Evolutionary conservation across 1,140 invertebrate species (phyloP).

Genomic region (Trichonephila clavata): DNA sequence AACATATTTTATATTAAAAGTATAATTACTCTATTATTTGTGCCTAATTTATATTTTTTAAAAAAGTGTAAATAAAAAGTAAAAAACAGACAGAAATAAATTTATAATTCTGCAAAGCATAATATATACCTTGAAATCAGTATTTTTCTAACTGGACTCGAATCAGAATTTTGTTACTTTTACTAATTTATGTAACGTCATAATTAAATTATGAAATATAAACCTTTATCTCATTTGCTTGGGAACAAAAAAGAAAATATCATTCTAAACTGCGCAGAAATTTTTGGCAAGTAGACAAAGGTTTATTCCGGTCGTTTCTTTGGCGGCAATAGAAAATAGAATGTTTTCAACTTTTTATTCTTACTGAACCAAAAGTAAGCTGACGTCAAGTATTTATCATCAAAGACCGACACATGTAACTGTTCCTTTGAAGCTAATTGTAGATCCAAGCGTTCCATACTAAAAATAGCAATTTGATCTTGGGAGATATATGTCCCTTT

Average conservation of each 20-base stretch:
- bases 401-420: constrained; percentile 5
- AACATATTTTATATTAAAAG: too few relatives aligned
- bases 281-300: constrained; percentile 54
- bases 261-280: not conserved
- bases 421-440: constrained; percentile 29
- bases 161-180: too few relatives aligned
- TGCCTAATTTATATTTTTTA: too few relatives aligned
- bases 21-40: too few relatives aligned
- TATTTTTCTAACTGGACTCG: too few relatives aligned
- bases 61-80: too few relatives aligned
- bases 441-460: not conserved
- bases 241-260: constrained; percentile 7
- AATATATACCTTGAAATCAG: too few relatives aligned
- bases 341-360: constrained; percentile 39
- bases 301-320: constrained; percentile 55
- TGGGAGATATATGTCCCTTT: not conserved
- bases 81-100: too few relatives aligned
- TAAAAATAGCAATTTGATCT: constrained; percentile 14
- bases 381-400: constrained; percentile 55
- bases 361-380: constrained; percentile 38
- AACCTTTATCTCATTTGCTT: constrained; percentile 27
- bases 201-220: constrained; percentile 30
- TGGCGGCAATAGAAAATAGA: constrained; percentile 49
- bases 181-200: too few relatives aligned
- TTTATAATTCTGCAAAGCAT: too few relatives aligned